Percentiles rank a stretch among this genome's conserved stretches.
These are phyloP conservation scores for Peromyscus leucopus DNA, from an alignment of 2,113 vertebrate genomes.

Conservation along the genomic window DNA sequence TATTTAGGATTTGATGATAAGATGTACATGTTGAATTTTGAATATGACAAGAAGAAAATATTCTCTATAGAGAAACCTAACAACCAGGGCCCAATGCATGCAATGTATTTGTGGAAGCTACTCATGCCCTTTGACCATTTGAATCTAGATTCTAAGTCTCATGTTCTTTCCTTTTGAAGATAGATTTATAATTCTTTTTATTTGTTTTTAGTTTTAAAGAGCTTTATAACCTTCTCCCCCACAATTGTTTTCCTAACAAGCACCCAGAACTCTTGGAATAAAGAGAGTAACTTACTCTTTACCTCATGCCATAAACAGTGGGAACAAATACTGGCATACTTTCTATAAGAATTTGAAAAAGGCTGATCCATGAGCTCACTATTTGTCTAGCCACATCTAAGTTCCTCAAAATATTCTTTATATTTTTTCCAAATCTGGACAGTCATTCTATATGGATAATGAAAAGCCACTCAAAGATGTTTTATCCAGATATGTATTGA, in stretches of 20 bases:
- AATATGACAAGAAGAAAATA: slow-evolving; percentile 33
- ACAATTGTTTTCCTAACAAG: slow-evolving; percentile 55
- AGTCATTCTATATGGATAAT: slow-evolving; percentile 7
- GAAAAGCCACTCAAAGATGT: slow-evolving; percentile 1
- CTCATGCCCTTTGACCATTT: slow-evolving; percentile 25
- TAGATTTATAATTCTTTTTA: slow-evolving; percentile 22
- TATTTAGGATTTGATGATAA: slow-evolving; percentile 33
- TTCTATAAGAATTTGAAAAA: background rate
- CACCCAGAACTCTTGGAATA: slow-evolving; percentile 50
- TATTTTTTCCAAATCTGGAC: slow-evolving; percentile 16
- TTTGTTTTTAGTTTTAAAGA: slow-evolving; percentile 48
- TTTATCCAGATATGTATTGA: slow-evolving; percentile 20
- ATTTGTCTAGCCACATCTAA: slow-evolving; percentile 54
- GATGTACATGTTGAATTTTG: slow-evolving; percentile 42
- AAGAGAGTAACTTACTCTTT: background rate
- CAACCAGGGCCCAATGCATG: background rate
- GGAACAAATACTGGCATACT: background rate
- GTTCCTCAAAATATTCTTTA: slow-evolving; percentile 54
- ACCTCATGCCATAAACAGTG: background rate
- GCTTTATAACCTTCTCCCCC: slow-evolving; percentile 31
- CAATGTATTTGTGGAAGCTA: slow-evolving; percentile 3
- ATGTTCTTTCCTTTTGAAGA: slow-evolving; percentile 5
- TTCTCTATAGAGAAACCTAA: background rate
- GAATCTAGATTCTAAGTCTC: slow-evolving; percentile 38
- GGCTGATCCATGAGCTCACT: slow-evolving; percentile 12